Percentiles rank a stretch among this genome's conserved stretches.
phyloP scores from a whole-genome alignment of 1,140 invertebrate species.

The Teleogryllus occipitalis region DNA sequence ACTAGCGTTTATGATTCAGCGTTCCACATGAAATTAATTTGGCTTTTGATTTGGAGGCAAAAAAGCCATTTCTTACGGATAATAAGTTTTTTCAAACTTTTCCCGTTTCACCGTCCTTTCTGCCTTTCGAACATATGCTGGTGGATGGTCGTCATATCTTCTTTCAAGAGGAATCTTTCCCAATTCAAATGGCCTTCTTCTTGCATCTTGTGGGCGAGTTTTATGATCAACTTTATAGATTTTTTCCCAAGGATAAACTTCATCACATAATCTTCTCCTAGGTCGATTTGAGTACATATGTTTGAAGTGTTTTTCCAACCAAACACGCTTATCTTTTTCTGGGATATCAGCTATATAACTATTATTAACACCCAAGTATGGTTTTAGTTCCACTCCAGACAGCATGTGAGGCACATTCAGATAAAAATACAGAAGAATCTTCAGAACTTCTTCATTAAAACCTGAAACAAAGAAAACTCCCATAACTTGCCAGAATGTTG shows the following conservation, averaged over 20 bases:
- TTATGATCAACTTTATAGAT: conserved; percentile 64
- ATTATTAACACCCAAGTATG: conserved; percentile 54
- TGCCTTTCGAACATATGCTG: conserved; percentile 56
- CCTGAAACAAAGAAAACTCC: conserved; percentile 27
- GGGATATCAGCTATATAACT: conserved; percentile 56
- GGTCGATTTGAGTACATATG: conserved; percentile 55
- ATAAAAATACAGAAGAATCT: conserved; percentile 65
- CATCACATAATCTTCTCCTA: conserved; percentile 47
- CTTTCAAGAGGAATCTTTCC: conserved; percentile 42
- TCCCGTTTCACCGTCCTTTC: neutral
- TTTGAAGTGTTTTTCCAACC: conserved; percentile 60
- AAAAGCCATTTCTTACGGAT: neutral
- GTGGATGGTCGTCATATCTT: conserved; percentile 52
- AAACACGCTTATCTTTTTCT: conserved; percentile 52
- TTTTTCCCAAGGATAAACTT: conserved; percentile 66
- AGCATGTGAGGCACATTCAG: conserved; percentile 54
- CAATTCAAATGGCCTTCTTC: conserved; percentile 55
- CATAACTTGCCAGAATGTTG: neutral
- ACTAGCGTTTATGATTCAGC: too few relatives aligned
- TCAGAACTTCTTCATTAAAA: conserved; percentile 73
- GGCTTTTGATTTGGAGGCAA: too few relatives aligned
- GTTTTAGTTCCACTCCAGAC: conserved; percentile 56
- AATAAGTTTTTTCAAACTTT: conserved; percentile 9
- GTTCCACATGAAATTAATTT: too few relatives aligned
- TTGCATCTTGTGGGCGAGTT: conserved; percentile 56